Percentiles rank a stretch among this genome's conserved stretches.
These are phyloP conservation scores for Brachymystax lenok DNA, from an alignment of 2,797 vertebrate genomes.

Conservation along the genomic window DNA sequence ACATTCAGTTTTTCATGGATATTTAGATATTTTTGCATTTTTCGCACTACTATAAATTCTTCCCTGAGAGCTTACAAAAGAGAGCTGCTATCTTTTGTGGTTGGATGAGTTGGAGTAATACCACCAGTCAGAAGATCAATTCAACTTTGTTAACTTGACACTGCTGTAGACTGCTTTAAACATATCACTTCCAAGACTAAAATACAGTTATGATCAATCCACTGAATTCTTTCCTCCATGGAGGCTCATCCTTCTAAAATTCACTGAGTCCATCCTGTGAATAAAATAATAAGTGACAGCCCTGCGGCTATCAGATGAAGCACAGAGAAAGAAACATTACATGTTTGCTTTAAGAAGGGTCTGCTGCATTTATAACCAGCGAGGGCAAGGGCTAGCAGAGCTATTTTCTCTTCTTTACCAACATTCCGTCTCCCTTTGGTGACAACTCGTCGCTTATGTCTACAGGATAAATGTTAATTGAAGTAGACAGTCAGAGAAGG, in stretches of 20 bases:
- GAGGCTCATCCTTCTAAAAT: constrained; percentile 46
- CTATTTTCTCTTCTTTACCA: constrained; percentile 43
- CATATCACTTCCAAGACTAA: not conserved
- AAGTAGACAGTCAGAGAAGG: constrained; percentile 50
- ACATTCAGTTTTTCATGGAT: not conserved
- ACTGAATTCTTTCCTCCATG: not conserved
- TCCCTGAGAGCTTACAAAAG: not conserved
- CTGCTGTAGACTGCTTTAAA: not conserved
- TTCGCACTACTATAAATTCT: not conserved
- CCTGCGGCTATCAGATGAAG: constrained; percentile 51
- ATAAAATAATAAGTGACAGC: constrained; percentile 70
- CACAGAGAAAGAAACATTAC: constrained; percentile 42
- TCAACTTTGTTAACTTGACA: not conserved
- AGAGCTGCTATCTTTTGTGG: not conserved
- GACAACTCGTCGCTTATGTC: constrained; percentile 55
- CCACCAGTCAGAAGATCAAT: not conserved
- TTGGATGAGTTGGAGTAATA: not conserved
- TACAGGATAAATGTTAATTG: constrained; percentile 64
- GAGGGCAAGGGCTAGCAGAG: constrained; percentile 30
- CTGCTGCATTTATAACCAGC: constrained; percentile 47
- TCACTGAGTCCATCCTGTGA: constrained; percentile 60
- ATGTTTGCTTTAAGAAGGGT: constrained; percentile 49
- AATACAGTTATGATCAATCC: not conserved
- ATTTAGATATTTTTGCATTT: not conserved
- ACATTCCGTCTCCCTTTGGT: constrained; percentile 44